Conservation (phyloP, 2,888 invertebrate genomes). For the Rapana venosa region DNA sequence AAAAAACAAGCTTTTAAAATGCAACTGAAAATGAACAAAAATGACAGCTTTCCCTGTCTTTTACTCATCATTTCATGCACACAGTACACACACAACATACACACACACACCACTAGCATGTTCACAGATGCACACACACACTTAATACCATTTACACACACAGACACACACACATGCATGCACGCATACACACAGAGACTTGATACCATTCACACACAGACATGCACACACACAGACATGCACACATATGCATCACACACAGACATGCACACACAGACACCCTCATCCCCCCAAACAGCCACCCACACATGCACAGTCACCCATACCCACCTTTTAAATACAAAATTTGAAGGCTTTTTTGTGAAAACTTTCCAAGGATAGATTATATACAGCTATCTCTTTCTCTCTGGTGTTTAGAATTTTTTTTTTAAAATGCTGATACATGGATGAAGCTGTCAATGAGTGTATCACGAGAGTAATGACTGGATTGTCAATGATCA, state of each 20-base stretch:
- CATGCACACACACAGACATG: not conserved
- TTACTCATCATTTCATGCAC: no score
- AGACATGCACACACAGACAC: not conserved
- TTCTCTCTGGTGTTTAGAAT: constrained; percentile 16
- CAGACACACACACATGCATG: not conserved
- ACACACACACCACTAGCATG: not conserved
- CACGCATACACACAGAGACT: not conserved
- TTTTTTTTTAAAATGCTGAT: not conserved
- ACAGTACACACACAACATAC: no score
- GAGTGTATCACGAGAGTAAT: not conserved
- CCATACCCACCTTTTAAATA: not conserved
- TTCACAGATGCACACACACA: no score
- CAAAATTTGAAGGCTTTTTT: constrained; percentile 9
- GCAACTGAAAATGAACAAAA: no score
- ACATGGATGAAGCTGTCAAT: not conserved
- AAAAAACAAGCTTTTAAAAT: no score
- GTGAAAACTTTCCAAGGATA: not conserved
- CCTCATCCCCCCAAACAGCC: no score
- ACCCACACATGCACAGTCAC: not conserved
- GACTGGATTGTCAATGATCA: not conserved
- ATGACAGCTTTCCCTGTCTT: no score
- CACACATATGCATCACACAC: not conserved
- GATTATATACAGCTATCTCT: not conserved
- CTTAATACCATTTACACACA: no score
- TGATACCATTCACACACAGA: no score